phyloP scores from a whole-genome alignment of 1,140 invertebrate species.

The Drosophila ironensis region DNA sequence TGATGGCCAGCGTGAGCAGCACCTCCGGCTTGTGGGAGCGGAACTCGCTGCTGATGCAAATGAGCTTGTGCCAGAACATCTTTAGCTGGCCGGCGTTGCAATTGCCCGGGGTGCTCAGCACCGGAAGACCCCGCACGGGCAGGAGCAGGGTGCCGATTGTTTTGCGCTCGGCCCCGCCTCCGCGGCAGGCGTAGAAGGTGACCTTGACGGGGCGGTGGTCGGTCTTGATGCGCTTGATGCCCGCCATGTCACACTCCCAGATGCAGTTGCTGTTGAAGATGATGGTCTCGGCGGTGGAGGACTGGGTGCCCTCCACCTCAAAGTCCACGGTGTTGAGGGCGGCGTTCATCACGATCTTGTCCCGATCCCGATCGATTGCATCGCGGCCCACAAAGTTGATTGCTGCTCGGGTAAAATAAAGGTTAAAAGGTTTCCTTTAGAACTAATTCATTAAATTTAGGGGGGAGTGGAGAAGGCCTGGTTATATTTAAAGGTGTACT shows the following conservation, averaged over 20 bases:
- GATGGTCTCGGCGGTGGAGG: conserved; percentile 35
- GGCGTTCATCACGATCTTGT: conserved; percentile 62
- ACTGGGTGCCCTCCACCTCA: conserved; percentile 62
- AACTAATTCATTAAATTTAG: too few species aligned
- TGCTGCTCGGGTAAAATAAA: conserved; percentile 14
- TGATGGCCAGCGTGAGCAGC: conserved; percentile 58
- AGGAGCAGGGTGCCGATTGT: conserved; percentile 58
- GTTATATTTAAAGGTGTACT: too few species aligned
- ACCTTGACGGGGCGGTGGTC: conserved; percentile 72
- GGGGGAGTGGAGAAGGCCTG: too few species aligned
- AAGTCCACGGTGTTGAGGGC: conserved; percentile 68
- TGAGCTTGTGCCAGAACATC: conserved; percentile 71
- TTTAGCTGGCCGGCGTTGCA: conserved; percentile 44
- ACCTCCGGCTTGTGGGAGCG: conserved; percentile 68
- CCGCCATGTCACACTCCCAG: conserved; percentile 69
- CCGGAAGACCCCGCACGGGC: conserved; percentile 60
- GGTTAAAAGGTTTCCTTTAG: neutral
- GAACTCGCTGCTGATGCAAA: conserved; percentile 52
- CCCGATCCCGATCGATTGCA: conserved; percentile 29
- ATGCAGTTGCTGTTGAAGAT: conserved; percentile 78
- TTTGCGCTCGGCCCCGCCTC: conserved; percentile 9
- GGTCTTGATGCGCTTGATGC: conserved; percentile 71
- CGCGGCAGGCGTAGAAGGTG: conserved; percentile 39
- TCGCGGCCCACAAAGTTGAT: conserved; percentile 60
- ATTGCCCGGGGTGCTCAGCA: conserved; percentile 32